These are phyloP conservation scores for Tanytarsus gracilentus DNA, from an alignment of 2,888 invertebrate genomes.

Conservation along the genomic window DNA sequence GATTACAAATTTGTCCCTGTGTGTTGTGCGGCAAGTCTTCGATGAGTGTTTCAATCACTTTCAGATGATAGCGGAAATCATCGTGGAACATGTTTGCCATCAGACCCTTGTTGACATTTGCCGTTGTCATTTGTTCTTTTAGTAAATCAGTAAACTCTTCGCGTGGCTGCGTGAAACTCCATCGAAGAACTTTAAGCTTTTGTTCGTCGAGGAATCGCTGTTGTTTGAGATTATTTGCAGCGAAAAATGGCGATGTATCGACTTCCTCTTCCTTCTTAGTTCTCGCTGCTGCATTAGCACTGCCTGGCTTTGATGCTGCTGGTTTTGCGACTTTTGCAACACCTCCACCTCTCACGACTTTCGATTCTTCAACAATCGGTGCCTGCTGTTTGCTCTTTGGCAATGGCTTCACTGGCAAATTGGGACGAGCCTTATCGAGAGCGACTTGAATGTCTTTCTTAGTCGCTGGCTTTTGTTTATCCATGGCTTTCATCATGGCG, in stretches of 20 bases:
- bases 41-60: conserved; percentile 82
- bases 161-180: conserved; percentile 90
- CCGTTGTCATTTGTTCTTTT: conserved; percentile 80
- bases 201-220: conserved; percentile 91
- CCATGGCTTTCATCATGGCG: conserved; percentile 40
- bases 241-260: conserved; percentile 68
- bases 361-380: conserved; percentile 38
- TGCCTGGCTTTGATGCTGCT: conserved; percentile 38
- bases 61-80: conserved; percentile 90
- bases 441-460: conserved; percentile 66
- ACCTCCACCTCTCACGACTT: conserved; percentile 53
- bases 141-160: conserved; percentile 90
- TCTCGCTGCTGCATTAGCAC: too few species aligned
- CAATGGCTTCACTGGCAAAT: conserved; percentile 70
- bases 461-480: conserved; percentile 57
- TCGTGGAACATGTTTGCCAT: conserved; percentile 88
- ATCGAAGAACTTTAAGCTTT: conserved; percentile 82
- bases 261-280: conserved; percentile 79
- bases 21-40: conserved; percentile 74
- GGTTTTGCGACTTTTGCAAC: conserved; percentile 44
- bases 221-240: conserved; percentile 78
- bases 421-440: conserved; percentile 76
- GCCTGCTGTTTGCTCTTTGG: conserved; percentile 54
- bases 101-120: conserved; percentile 78
- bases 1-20: conserved; percentile 73